A percentile compares a stretch with the other conserved stretches of the same genome.
Conservation (phyloP, 2,797 vertebrate species). For the Choloepus didactylus region DNA sequence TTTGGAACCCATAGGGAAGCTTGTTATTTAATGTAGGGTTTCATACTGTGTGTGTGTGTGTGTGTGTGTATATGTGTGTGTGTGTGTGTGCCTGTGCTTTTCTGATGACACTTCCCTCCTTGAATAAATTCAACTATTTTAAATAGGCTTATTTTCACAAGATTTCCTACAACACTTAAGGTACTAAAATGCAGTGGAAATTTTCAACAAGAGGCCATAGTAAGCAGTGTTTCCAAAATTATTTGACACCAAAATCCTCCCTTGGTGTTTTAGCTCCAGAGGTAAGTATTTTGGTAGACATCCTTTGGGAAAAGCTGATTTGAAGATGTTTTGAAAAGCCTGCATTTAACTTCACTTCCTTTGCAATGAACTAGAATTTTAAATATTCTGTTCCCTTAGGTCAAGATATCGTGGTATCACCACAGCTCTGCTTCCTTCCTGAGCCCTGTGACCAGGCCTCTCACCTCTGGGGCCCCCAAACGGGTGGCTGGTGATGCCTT, state of each 20-base stretch:
- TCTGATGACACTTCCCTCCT: background rate
- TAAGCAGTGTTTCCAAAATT: background rate
- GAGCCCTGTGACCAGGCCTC: no score
- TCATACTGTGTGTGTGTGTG: fast-evolving
- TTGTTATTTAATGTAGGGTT: background rate
- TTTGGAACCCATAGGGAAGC: background rate
- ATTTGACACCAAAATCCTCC: background rate
- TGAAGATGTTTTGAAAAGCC: background rate
- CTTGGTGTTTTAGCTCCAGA: background rate
- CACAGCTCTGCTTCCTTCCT: no score
- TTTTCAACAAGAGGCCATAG: background rate
- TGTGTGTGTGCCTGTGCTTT: background rate
- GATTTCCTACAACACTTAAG: background rate
- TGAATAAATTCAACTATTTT: background rate
- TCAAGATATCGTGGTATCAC: background rate
- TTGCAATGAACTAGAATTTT: background rate
- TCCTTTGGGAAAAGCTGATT: background rate
- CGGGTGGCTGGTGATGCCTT: background rate
- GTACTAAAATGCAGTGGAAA: background rate
- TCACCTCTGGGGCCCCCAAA: background rate
- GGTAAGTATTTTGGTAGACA: background rate
- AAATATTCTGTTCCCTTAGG: background rate
- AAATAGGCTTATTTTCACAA: background rate
- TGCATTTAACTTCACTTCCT: background rate
- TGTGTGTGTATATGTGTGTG: background rate